These are phyloP conservation scores for Xerus inauris DNA, from an alignment of 2,113 vertebrate species.

Conservation along the genomic window DNA sequence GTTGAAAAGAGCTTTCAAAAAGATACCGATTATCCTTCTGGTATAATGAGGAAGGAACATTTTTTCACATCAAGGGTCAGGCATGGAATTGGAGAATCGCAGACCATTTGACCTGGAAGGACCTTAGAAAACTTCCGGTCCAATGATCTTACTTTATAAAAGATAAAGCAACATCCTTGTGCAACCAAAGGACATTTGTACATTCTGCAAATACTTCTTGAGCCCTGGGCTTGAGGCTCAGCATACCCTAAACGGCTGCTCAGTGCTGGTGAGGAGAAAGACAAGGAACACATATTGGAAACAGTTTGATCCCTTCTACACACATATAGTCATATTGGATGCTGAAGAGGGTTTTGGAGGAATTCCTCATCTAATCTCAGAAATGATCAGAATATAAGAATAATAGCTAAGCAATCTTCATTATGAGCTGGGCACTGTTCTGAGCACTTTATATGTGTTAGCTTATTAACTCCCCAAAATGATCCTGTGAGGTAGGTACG, in stretches of 20 bases:
- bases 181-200: neutral
- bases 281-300: neutral
- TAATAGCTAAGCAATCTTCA: neutral
- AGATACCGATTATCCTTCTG: slow-evolving; percentile 36
- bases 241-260: neutral
- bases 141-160: neutral
- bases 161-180: neutral
- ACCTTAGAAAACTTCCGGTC: slow-evolving; percentile 49
- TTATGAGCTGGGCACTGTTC: neutral
- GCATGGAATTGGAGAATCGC: slow-evolving; percentile 48
- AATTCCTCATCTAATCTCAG: neutral
- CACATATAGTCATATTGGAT: neutral
- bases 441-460: neutral
- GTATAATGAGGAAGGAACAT: slow-evolving; percentile 50
- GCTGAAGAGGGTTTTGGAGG: neutral
- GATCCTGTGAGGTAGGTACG: neutral
- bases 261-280: neutral
- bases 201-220: neutral
- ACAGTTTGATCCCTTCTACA: too few relatives aligned
- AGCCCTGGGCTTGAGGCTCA: neutral
- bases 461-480: neutral
- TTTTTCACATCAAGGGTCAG: slow-evolving; percentile 22
- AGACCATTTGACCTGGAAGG: slow-evolving; percentile 54
- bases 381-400: neutral
- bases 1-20: slow-evolving; percentile 49